These are phyloP conservation scores for Trogon surrucura DNA, from an alignment of 2,113 vertebrate genomes.

Conservation along the genomic window DNA sequence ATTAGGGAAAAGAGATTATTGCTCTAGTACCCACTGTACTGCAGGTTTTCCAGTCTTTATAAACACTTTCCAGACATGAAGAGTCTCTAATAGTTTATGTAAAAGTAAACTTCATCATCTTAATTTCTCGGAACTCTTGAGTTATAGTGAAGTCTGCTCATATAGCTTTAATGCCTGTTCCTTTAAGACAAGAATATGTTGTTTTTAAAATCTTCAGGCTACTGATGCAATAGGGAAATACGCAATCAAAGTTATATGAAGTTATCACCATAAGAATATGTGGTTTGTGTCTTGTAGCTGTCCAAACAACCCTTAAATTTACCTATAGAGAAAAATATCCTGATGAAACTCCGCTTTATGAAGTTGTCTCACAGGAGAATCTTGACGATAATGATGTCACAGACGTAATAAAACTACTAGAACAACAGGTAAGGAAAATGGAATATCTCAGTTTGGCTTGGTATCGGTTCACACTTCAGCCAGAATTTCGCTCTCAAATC, in stretches of 20 bases:
- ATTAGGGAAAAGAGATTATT: not conserved
- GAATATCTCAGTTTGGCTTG: not conserved
- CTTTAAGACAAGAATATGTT: not conserved
- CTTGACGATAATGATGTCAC: conserved; percentile 86
- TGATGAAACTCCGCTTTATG: conserved; percentile 92
- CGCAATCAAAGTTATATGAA: not conserved
- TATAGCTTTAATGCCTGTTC: not conserved
- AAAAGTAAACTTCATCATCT: not conserved
- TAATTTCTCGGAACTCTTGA: not conserved
- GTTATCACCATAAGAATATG: not conserved
- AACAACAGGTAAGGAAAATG: conserved; percentile 85
- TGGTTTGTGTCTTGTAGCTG: conserved; percentile 78
- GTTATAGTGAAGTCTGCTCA: not conserved
- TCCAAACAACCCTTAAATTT: conserved; percentile 92
- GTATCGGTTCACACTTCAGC: not conserved
- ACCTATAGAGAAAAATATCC: conserved; percentile 95
- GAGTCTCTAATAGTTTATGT: not conserved
- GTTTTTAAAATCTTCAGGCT: not conserved
- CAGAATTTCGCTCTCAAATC: not conserved
- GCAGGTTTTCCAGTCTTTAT: not conserved
- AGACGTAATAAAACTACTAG: conserved; percentile 85
- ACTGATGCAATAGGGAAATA: not conserved
- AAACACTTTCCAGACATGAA: not conserved
- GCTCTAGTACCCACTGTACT: not conserved
- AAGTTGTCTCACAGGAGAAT: conserved; percentile 92